Conservation (phyloP, 2,113 vertebrate genomes). For the Balaeniceps rex region DNA sequence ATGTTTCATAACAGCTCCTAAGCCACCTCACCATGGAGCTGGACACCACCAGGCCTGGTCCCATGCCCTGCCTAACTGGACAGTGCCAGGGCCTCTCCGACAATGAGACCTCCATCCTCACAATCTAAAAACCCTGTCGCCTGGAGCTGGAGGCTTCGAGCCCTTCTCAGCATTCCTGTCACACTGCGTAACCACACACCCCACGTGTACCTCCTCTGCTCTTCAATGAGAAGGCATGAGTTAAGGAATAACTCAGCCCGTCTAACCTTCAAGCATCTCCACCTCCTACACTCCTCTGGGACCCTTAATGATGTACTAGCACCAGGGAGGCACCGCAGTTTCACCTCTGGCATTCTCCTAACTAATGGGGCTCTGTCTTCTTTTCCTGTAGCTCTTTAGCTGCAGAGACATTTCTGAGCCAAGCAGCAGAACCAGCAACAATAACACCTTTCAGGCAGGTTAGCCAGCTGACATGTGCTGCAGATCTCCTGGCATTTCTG, state of each 20-base stretch:
- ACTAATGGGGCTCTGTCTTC: constrained; percentile 25
- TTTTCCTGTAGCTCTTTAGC: constrained; percentile 29
- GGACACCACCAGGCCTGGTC: background rate
- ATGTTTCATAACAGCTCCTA: background rate
- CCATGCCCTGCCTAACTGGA: background rate
- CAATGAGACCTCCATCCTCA: background rate
- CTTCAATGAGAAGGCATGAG: background rate
- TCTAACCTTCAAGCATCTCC: constrained; percentile 24
- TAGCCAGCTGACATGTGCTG: background rate
- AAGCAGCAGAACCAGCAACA: constrained; percentile 40
- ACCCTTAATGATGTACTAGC: constrained; percentile 34
- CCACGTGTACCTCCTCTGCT: background rate
- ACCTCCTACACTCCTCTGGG: constrained; percentile 19
- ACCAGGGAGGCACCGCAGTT: background rate
- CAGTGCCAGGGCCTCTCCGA: accelerated
- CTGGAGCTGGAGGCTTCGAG: background rate
- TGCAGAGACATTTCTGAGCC: constrained; percentile 27
- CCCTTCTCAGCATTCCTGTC: constrained; percentile 10
- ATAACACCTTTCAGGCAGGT: constrained; percentile 39
- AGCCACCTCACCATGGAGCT: background rate
- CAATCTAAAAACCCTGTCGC: background rate
- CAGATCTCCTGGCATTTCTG: constrained; percentile 22
- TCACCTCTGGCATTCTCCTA: constrained; percentile 33
- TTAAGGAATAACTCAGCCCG: background rate
- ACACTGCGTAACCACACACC: background rate